These are phyloP conservation scores for Entomobrya proxima DNA, from an alignment of 2,888 invertebrate genomes.

Conservation along the genomic window DNA sequence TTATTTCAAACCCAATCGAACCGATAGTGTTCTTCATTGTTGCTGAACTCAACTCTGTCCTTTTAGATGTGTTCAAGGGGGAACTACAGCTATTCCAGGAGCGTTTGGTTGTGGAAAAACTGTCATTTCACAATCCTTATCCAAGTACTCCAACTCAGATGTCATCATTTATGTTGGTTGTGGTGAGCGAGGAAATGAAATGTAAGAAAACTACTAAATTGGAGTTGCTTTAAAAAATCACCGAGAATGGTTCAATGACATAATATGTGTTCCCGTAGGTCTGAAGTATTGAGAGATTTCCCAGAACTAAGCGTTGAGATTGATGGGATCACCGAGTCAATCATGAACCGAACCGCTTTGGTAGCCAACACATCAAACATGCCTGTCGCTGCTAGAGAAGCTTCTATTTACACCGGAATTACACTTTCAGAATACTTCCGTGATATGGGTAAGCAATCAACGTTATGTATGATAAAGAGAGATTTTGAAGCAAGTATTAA, in stretches of 20 bases:
- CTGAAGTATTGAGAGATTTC: slow-evolving; percentile 85
- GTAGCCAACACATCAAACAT: slow-evolving; percentile 99
- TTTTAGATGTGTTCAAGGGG: slow-evolving; percentile 96
- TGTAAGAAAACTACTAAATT: slow-evolving; percentile 83
- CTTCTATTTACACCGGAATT: slow-evolving; percentile 99
- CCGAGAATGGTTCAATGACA: not conserved
- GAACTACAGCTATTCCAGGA: slow-evolving; percentile 99
- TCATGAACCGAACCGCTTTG: slow-evolving; percentile 99
- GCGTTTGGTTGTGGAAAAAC: slow-evolving; percentile 99
- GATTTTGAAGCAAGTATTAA: not conserved
- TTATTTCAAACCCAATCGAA: no score
- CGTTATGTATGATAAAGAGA: not conserved
- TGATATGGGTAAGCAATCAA: slow-evolving; percentile 79
- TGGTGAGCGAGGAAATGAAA: slow-evolving; percentile 99
- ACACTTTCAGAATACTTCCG: slow-evolving; percentile 99
- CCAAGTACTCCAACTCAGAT: slow-evolving; percentile 99
- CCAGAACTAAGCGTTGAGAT: slow-evolving; percentile 98
- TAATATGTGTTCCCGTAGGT: slow-evolving; percentile 51
- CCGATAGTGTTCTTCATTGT: no score
- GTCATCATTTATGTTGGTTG: slow-evolving; percentile 99
- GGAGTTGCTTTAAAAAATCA: not conserved
- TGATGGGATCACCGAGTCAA: slow-evolving; percentile 96
- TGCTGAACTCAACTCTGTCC: no score
- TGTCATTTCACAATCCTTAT: slow-evolving; percentile 99
- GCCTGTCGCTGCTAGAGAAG: slow-evolving; percentile 99